phyloP scores from a whole-genome alignment of 2,113 vertebrate species.

The Erythrocercus mccallii region DNA sequence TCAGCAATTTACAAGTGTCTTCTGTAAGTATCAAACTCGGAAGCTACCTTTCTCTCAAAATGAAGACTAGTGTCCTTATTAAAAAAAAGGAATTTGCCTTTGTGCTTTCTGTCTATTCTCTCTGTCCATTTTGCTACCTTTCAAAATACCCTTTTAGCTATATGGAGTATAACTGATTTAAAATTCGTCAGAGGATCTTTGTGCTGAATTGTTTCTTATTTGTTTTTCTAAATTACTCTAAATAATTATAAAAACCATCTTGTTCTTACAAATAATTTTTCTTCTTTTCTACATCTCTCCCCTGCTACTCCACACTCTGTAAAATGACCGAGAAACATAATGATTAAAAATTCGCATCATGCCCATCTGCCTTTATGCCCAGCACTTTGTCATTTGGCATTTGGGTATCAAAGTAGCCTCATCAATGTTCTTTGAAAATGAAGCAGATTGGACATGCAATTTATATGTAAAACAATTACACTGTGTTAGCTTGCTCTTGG shows the following conservation, averaged over 20 bases:
- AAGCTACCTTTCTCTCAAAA: constrained; percentile 40
- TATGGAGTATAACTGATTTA: constrained; percentile 53
- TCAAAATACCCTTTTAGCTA: constrained; percentile 27
- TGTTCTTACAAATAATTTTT: constrained; percentile 25
- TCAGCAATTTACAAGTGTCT: constrained; percentile 5
- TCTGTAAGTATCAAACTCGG: constrained; percentile 31
- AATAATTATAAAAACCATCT: constrained; percentile 47
- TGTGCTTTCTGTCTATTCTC: constrained; percentile 47
- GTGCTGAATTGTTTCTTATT: constrained; percentile 47
- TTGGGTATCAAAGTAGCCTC: constrained; percentile 64
- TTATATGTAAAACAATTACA: constrained; percentile 77
- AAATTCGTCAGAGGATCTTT: constrained; percentile 53
- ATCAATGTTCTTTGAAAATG: constrained; percentile 70
- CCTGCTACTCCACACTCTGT: neutral
- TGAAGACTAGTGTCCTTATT: constrained; percentile 40
- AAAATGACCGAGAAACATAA: constrained; percentile 2
- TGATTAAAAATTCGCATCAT: constrained; percentile 62
- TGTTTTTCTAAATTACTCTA: constrained; percentile 20
- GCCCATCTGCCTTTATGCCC: constrained; percentile 10
- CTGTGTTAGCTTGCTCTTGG: constrained; percentile 70
- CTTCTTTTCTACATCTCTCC: neutral
- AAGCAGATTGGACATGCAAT: constrained; percentile 68
- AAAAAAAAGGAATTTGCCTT: constrained; percentile 18
- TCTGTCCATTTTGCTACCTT: constrained; percentile 57
- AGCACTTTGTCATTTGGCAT: constrained; percentile 60